Evolutionary conservation across 2,888 invertebrate species (phyloP).

Genomic region (Crossocerus cetratus): DNA sequence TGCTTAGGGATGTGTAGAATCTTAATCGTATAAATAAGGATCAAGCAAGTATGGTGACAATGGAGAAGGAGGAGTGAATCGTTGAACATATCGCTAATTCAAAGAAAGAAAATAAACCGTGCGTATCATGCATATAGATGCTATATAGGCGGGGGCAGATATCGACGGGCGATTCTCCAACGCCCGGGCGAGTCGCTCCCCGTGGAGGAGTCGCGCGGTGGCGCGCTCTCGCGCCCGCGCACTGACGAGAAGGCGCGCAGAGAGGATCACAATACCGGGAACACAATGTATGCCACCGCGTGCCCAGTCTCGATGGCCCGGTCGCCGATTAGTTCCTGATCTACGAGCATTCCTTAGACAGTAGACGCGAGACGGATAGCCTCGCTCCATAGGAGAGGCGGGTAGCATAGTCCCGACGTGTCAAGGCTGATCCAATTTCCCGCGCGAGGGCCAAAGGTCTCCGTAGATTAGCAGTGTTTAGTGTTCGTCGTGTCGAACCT

Average conservation of each 20-base stretch:
- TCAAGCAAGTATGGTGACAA: constrained; percentile 36
- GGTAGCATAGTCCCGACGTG: constrained; percentile 16
- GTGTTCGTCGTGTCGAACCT: no score
- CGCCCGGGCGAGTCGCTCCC: constrained; percentile 29
- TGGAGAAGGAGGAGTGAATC: constrained; percentile 54
- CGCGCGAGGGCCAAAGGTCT: no score
- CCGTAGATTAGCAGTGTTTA: no score
- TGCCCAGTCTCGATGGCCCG: constrained; percentile 32
- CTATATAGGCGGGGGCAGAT: constrained; percentile 24
- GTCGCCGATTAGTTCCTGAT: constrained; percentile 58
- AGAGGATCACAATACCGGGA: neutral
- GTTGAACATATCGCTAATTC: constrained; percentile 73
- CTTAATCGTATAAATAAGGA: constrained; percentile 63
- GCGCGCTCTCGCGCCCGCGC: no score
- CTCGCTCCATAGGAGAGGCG: constrained; percentile 34
- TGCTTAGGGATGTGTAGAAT: constrained; percentile 64
- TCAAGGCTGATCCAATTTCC: no score
- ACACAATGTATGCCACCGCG: neutral
- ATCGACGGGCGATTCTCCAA: constrained; percentile 24
- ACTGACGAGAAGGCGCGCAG: no score
- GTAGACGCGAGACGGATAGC: constrained; percentile 15
- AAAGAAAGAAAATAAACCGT: constrained; percentile 29
- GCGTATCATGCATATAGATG: constrained; percentile 18
- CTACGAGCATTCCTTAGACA: constrained; percentile 57
- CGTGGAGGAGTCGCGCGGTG: constrained; percentile 10